Base-by-base conservation (phyloP, 2,797 vertebrate species). In the Microctenopoma lineatum region DNA sequence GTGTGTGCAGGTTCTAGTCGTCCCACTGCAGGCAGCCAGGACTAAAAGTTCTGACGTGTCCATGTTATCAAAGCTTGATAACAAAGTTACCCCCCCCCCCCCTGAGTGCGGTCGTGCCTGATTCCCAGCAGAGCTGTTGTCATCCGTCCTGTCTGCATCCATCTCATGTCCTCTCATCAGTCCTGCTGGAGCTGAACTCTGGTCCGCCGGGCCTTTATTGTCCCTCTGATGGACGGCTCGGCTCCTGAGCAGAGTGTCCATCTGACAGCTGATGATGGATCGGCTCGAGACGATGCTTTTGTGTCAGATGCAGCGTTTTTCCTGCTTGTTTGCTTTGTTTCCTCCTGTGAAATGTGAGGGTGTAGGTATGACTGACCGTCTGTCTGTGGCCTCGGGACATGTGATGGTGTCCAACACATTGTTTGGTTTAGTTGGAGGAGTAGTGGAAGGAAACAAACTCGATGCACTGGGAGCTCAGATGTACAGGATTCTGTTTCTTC, bases 171-270 rank as follows among this genome's bases (percentile, higher is more conserved):
- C 2, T 48, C 65, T 25, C 4, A 42, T 78, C 68, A 38, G 16
- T 45, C 59, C 21, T 26, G 0, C 62, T 36, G 58, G 46, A 66
- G 41, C 44, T 53, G 73, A 77, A 54, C 80, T 74, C 38, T 78
- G 70, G 75, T 57, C 46, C 64, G 1, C 26, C 64, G 2, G 21
- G 67, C 41, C 41, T 55, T 73, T 34, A 27, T 45, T n/a, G 58
- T 73, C 44, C 21, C 34, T 26, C 15, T 77, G 76, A 84, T 29
- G 73, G 81, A 77, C 61, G 41, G 67, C 51, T 75, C n/a, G 1
- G 18, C 58, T 42, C 50, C 36, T 10, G 72, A 59, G 50, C n/a
- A 26, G 14, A 16, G 38, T 15, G 27, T 51, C 41, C 7, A 0
- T 0, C 27, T 75, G 70, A 79, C 66, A 59, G 71, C 60, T 29